Percentiles rank a stretch among this genome's conserved stretches.
These are phyloP conservation scores for Gallinago media DNA, from an alignment of 2,113 vertebrate species.

Conservation along the genomic window DNA sequence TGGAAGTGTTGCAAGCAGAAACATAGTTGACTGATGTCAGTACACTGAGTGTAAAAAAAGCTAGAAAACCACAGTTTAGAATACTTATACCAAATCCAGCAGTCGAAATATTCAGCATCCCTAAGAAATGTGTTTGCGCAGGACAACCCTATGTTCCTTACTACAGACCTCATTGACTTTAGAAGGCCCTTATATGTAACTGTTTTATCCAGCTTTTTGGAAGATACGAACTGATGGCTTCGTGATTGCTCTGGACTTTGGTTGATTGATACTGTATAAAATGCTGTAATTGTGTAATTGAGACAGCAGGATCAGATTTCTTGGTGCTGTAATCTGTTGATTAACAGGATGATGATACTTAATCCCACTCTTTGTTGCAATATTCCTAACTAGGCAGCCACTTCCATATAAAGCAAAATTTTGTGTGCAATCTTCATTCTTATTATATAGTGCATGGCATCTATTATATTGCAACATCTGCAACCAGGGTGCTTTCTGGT, in stretches of 20 bases:
- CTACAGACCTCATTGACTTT: background rate
- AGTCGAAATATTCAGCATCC: background rate
- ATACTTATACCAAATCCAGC: background rate
- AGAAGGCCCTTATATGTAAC: background rate
- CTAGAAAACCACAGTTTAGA: background rate
- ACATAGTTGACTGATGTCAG: fast-evolving
- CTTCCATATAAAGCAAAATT: background rate
- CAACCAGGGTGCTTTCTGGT: background rate
- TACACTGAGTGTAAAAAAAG: background rate
- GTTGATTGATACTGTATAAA: background rate
- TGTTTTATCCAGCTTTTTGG: background rate
- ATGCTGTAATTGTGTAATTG: background rate
- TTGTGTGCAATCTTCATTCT: background rate
- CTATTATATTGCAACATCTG: background rate
- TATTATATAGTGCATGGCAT: background rate
- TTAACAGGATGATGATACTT: background rate
- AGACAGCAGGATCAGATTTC: background rate
- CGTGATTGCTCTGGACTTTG: background rate
- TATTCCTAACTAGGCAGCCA: background rate
- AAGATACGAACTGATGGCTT: background rate
- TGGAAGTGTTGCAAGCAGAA: background rate
- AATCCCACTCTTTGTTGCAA: background rate
- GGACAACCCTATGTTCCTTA: background rate
- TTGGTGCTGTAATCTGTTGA: background rate
- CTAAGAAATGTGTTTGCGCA: background rate